A percentile compares a stretch with the other conserved stretches of the same genome.
Conservation (phyloP, 2,113 vertebrate species). For the Plectropomus leopardus region DNA sequence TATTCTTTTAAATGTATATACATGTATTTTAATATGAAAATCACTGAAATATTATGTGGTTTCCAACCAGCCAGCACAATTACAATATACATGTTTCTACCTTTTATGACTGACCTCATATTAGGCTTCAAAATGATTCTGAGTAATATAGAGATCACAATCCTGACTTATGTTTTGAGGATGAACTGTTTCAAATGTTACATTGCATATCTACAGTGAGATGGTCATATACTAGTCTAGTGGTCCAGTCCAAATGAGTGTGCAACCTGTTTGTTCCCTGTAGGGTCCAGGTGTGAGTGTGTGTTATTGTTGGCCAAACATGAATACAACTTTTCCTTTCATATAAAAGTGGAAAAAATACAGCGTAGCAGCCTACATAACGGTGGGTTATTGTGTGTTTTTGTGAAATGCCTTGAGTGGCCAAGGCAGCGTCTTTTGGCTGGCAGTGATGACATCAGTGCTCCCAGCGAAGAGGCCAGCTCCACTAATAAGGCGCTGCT, state of each 20-base stretch:
- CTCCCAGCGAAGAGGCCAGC: constrained; percentile 60
- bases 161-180: too few species aligned
- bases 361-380: neutral
- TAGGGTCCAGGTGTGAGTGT: neutral
- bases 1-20: too few species aligned
- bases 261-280: neutral
- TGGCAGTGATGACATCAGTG: constrained; percentile 52
- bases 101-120: neutral
- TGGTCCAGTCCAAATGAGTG: too few species aligned
- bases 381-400: neutral
- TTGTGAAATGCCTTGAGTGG: neutral
- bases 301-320: too few species aligned
- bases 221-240: too few species aligned
- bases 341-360: neutral
- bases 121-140: neutral
- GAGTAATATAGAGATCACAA: too few species aligned
- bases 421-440: constrained; percentile 41
- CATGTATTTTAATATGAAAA: neutral
- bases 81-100: neutral
- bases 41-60: neutral
- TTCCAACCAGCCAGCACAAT: neutral
- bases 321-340: too few species aligned
- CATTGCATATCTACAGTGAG: too few species aligned
- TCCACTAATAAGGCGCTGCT: constrained; percentile 78
- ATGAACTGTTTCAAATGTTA: too few species aligned